phyloP scores from a whole-genome alignment of 64 coral and sea anemone genomes.

The Exaiptasia diaphana region DNA sequence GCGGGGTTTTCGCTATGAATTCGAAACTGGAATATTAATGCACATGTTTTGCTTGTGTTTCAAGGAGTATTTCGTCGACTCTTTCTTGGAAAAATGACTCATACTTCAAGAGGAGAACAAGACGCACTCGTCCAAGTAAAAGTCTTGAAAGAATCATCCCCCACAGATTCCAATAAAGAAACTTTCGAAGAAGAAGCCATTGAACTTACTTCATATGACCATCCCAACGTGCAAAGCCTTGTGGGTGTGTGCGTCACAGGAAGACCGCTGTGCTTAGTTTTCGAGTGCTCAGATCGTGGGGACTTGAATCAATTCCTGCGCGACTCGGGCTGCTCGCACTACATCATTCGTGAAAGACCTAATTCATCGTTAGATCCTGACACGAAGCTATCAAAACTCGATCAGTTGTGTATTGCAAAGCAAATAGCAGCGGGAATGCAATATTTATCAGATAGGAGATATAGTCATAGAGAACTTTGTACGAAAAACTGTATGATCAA shows the following conservation, averaged over 20 bases:
- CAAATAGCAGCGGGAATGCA: constrained; percentile 92
- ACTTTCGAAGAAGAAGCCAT: constrained; percentile 77
- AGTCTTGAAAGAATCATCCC: constrained; percentile 61
- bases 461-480: constrained; percentile 79
- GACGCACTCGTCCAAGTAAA: constrained; percentile 73
- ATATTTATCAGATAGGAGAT: constrained; percentile 54
- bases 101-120: constrained; percentile 5
- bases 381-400: constrained; percentile 73
- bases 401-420: constrained; percentile 82
- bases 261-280: constrained; percentile 71
- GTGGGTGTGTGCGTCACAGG: constrained; percentile 72
- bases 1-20: too few species aligned
- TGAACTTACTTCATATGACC: constrained; percentile 57
- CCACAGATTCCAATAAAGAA: constrained; percentile 27
- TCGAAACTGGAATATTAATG: too few species aligned
- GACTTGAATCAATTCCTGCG: constrained; percentile 70
- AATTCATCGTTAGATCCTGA: constrained; percentile 30
- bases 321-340: constrained; percentile 64
- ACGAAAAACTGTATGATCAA: constrained; percentile 82
- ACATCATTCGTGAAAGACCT: constrained; percentile 37
- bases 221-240: constrained; percentile 76
- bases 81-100: constrained; percentile 67
- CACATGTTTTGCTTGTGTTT: neutral
- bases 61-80: constrained; percentile 47
- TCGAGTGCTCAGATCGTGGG: constrained; percentile 66